phyloP scores from a whole-genome alignment of 1,140 invertebrate genomes.

The Danaus plexippus region DNA sequence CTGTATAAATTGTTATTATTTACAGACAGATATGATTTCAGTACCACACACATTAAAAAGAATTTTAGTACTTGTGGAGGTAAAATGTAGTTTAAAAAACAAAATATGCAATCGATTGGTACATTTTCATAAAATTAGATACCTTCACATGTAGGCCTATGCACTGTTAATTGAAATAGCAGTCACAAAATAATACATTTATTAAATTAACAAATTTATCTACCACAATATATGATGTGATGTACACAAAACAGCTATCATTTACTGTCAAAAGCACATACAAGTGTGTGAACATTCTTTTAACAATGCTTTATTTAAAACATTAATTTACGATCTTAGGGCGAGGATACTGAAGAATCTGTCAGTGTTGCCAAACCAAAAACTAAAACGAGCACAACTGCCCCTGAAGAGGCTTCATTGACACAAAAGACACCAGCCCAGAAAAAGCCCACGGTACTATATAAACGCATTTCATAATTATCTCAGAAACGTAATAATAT shows the following conservation, averaged over 20 bases:
- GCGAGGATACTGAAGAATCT: conserved; percentile 61
- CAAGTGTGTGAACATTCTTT: no score
- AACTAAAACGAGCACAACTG: conserved; percentile 64
- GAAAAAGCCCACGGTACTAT: conserved; percentile 64
- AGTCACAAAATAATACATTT: no score
- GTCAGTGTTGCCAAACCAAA: conserved; percentile 59
- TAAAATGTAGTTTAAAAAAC: conserved; percentile 20
- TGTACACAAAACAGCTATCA: no score
- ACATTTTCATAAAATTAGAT: no score
- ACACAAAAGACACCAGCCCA: conserved; percentile 65
- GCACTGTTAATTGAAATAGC: no score
- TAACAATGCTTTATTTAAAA: no score
- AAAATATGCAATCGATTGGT: no score
- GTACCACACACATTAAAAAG: conserved; percentile 36
- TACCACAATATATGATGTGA: no score
- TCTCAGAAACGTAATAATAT: conserved; percentile 32
- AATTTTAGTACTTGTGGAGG: conserved; percentile 52
- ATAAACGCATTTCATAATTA: conserved; percentile 43
- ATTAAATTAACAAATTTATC: no score
- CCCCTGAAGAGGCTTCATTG: conserved; percentile 62
- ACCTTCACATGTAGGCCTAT: no score
- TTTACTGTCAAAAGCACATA: no score
- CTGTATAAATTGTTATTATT: conserved; percentile 26
- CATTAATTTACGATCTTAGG: conserved; percentile 37
- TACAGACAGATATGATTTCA: conserved; percentile 31